Evolutionary conservation across 2,888 invertebrate genomes (phyloP).

Genomic region (Megamerina dolium): DNA sequence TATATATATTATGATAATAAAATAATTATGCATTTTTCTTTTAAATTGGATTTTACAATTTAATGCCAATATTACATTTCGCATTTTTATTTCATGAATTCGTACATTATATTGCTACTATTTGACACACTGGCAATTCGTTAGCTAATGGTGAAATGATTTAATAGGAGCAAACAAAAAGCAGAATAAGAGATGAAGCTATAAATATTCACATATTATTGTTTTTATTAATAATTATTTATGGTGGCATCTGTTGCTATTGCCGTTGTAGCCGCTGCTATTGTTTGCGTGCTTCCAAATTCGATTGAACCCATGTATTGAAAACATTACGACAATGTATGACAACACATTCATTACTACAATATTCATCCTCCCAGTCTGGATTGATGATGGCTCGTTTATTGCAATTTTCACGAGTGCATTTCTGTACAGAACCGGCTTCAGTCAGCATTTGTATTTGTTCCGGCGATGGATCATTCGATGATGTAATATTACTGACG

Average conservation of each 20-base stretch:
- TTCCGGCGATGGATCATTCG: slow-evolving; percentile 7
- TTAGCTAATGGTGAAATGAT: too few relatives aligned
- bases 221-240: too few relatives aligned
- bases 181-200: too few relatives aligned
- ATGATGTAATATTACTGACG: background rate
- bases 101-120: too few relatives aligned
- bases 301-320: slow-evolving; percentile 41
- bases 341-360: slow-evolving; percentile 94
- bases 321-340: slow-evolving; percentile 91
- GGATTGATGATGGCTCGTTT: slow-evolving; percentile 86
- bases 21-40: too few relatives aligned
- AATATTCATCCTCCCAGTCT: slow-evolving; percentile 96
- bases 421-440: slow-evolving; percentile 52
- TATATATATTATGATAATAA: too few relatives aligned
- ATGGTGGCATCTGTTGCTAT: background rate
- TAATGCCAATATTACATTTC: too few relatives aligned
- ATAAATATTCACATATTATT: too few relatives aligned
- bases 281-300: slow-evolving; percentile 25
- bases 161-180: too few relatives aligned
- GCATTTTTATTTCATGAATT: too few relatives aligned
- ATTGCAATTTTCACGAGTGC: slow-evolving; percentile 84
- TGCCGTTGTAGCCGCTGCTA: slow-evolving; percentile 1
- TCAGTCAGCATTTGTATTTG: slow-evolving; percentile 29
- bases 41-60: too few relatives aligned
- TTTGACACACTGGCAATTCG: too few relatives aligned